These are phyloP conservation scores for Cephalopholis sonnerati DNA, from an alignment of 2,113 vertebrate genomes.

Conservation along the genomic window DNA sequence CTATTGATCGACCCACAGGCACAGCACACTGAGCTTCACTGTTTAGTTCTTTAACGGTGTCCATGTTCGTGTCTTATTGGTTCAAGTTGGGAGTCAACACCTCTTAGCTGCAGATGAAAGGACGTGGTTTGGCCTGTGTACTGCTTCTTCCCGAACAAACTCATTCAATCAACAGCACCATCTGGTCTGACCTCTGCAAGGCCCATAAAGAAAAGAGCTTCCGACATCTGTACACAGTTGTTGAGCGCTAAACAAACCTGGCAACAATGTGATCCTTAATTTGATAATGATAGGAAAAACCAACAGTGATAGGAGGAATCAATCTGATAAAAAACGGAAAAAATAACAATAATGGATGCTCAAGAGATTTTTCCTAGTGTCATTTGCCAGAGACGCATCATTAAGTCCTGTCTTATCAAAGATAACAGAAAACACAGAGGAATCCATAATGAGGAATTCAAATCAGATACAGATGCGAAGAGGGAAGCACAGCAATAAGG, in stretches of 20 bases:
- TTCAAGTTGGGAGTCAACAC: constrained; percentile 8
- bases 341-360: constrained; percentile 66
- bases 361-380: constrained; percentile 66
- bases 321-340: constrained; percentile 77
- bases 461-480: constrained; percentile 73
- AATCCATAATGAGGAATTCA: constrained; percentile 60
- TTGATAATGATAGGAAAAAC: constrained; percentile 77
- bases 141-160: constrained; percentile 17
- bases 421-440: constrained; percentile 72
- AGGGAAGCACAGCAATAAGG: constrained; percentile 53
- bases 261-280: constrained; percentile 59
- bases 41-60: background rate
- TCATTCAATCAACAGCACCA: constrained; percentile 25
- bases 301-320: constrained; percentile 59
- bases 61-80: background rate
- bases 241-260: constrained; percentile 69
- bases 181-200: constrained; percentile 38
- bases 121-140: background rate
- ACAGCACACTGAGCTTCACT: background rate
- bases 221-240: constrained; percentile 75
- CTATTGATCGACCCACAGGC: background rate
- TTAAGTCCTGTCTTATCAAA: constrained; percentile 72
- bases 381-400: constrained; percentile 72
- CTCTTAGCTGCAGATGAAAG: constrained; percentile 20
- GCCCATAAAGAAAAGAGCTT: constrained; percentile 27